Evolutionary conservation across 2,113 vertebrate genomes (phyloP), one percentile per base, ranked within the genome.

Genomic region (Colius striatus): DNA sequence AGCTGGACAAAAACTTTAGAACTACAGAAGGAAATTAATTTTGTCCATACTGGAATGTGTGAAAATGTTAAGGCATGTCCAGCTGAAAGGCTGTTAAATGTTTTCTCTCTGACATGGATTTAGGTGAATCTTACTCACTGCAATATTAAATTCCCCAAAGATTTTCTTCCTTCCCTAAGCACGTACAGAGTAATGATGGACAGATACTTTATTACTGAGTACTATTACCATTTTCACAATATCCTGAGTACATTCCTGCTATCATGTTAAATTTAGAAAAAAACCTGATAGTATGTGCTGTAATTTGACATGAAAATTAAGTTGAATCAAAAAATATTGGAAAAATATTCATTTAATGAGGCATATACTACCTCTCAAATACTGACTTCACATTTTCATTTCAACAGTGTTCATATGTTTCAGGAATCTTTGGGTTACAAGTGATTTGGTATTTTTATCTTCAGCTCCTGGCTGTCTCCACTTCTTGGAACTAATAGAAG

Each of bases 291-390:
- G 0, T n/a, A 29, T 72, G 45, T 75, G 30, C 41, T 79, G 30
- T 50, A 91, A 65, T 87, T 90, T 87, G 62, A 93, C 67, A 66
- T 21, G 30, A 90, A 89, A 95, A 92, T 83, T 38, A 75, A 22
- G 29, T 50, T 73, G 62, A 85, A 89, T 61, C 18, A 66, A 93
- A 85, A 92, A 87, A 51, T 65, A 91, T 27, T 92, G 50, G 74
- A 68, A 91, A 94, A 95, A 65, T 82, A 72, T 41, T 79, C 4
- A 70, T 72, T 65, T 91, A 87, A 91, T 83, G 78, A 93, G 41
- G 45, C 53, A 27, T 61, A 50, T 67, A 53, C 86, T 62, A 90
- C 18, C 51, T 90, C 22, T 90, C 45, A 51, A 60, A 38, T 84
- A 82, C 65, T 91, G 55, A 38, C 30, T 92, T 90, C 65, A 81